phyloP scores from a whole-genome alignment of 2,113 vertebrate genomes.

The Vicugna pacos region DNA sequence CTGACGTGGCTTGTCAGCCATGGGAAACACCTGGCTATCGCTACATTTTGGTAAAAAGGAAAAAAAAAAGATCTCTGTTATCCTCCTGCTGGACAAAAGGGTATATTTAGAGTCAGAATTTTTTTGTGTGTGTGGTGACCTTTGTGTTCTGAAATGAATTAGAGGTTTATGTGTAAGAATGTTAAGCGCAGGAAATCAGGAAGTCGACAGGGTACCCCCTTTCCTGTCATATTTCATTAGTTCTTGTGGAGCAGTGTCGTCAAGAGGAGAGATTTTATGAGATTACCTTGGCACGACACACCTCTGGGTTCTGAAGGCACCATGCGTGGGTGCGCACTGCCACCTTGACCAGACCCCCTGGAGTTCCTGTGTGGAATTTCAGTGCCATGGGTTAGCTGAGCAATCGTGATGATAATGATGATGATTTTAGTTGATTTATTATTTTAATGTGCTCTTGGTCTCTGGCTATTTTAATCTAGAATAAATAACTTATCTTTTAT shows the following conservation, averaged over 20 bases:
- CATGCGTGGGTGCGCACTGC: accelerated
- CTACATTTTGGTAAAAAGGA: slow-evolving; percentile 25
- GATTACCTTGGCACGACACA: background rate
- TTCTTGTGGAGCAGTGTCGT: slow-evolving; percentile 72
- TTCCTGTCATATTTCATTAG: slow-evolving; percentile 80
- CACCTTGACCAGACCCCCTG: accelerated
- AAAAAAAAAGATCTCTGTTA: slow-evolving; percentile 72
- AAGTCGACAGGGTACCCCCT: slow-evolving; percentile 83
- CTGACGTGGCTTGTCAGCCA: slow-evolving; percentile 1
- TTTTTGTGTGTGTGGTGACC: slow-evolving; percentile 82
- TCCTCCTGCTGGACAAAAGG: slow-evolving; percentile 82
- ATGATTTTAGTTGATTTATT: background rate
- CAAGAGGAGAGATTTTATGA: background rate
- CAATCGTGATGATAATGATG: background rate
- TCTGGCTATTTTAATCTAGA: slow-evolving; percentile 6
- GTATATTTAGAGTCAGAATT: slow-evolving; percentile 82
- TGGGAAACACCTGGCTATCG: slow-evolving; percentile 83
- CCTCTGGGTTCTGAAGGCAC: background rate
- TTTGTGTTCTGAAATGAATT: slow-evolving; percentile 88
- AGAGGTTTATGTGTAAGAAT: slow-evolving; percentile 86
- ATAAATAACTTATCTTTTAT: background rate
- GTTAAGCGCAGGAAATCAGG: slow-evolving; percentile 83
- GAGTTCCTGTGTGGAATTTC: background rate
- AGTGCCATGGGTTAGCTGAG: background rate
- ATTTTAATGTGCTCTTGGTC: background rate